phyloP scores from a whole-genome alignment of 2,113 vertebrate genomes.

The Paramisgurnus dabryanus region DNA sequence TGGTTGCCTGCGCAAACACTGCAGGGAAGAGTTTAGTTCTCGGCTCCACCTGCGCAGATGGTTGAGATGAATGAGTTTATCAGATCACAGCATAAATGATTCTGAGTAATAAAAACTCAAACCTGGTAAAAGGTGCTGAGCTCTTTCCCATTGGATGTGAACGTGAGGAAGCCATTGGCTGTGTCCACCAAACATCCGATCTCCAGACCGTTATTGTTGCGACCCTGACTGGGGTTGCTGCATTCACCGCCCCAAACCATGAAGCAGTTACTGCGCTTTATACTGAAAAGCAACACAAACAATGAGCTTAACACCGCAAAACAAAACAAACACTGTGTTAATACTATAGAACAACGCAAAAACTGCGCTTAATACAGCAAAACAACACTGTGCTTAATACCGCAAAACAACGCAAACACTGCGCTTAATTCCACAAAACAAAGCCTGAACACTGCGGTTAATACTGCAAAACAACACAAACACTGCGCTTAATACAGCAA shows the following conservation, averaged over 20 bases:
- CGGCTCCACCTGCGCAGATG: conserved; percentile 85
- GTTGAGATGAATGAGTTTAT: neutral
- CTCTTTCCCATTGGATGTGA: conserved; percentile 94
- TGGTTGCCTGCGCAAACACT: conserved; percentile 95
- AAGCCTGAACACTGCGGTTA: too few relatives aligned
- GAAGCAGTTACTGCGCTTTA: conserved; percentile 97
- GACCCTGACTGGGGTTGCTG: conserved; percentile 88
- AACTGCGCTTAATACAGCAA: too few relatives aligned
- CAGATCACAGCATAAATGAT: neutral
- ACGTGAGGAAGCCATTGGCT: conserved; percentile 86
- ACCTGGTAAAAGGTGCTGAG: conserved; percentile 93
- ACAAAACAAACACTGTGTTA: too few relatives aligned
- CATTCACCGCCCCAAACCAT: conserved; percentile 97
- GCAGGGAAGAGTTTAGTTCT: conserved; percentile 96
- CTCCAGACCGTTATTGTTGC: conserved; percentile 91
- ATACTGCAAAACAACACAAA: too few relatives aligned
- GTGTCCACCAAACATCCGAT: conserved; percentile 92
- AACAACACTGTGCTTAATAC: too few relatives aligned
- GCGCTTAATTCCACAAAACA: too few relatives aligned
- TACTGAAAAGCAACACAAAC: conserved; percentile 57
- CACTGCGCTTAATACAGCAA: too few relatives aligned
- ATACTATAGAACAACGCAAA: too few relatives aligned
- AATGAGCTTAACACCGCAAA: too few relatives aligned
- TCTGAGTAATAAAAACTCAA: neutral
- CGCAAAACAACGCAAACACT: too few relatives aligned